Conservation (phyloP, 2,797 vertebrate genomes). For the Meda fulgida region DNA sequence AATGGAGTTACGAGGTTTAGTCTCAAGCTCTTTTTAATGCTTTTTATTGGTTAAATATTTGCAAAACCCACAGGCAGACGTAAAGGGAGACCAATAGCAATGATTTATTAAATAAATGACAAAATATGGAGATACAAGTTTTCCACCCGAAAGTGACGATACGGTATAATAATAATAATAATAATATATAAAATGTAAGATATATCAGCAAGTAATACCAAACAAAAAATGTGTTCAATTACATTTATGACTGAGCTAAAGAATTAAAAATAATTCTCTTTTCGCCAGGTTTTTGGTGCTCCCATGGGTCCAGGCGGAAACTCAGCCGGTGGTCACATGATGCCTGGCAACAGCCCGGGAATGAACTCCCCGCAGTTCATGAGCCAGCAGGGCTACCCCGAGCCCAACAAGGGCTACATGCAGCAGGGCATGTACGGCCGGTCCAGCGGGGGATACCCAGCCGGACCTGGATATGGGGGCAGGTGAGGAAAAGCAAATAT, state of each 20-base stretch:
- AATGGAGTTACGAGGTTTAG: neutral
- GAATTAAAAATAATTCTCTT: constrained; percentile 21
- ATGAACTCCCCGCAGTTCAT: constrained; percentile 89
- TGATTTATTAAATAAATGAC: neutral
- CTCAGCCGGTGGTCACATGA: constrained; percentile 86
- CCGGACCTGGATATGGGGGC: constrained; percentile 71
- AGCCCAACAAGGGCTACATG: constrained; percentile 85
- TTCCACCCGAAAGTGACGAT: neutral
- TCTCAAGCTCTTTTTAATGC: neutral
- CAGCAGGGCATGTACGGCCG: constrained; percentile 89
- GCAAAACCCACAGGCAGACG: neutral
- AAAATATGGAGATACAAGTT: neutral
- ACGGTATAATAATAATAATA: too few species aligned
- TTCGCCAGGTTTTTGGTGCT: constrained; percentile 84
- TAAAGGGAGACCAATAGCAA: neutral
- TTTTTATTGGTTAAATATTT: neutral
- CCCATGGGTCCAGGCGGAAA: constrained; percentile 92
- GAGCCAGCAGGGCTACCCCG: constrained; percentile 87
- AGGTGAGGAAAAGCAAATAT: constrained; percentile 67
- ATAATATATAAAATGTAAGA: neutral
- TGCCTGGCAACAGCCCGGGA: constrained; percentile 84
- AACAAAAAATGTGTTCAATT: neutral
- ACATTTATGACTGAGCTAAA: neutral
- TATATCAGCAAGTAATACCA: neutral
- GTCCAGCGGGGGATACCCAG: constrained; percentile 73